phyloP scores from a whole-genome alignment of 2,888 invertebrate species.

The Eilema sororculum region DNA sequence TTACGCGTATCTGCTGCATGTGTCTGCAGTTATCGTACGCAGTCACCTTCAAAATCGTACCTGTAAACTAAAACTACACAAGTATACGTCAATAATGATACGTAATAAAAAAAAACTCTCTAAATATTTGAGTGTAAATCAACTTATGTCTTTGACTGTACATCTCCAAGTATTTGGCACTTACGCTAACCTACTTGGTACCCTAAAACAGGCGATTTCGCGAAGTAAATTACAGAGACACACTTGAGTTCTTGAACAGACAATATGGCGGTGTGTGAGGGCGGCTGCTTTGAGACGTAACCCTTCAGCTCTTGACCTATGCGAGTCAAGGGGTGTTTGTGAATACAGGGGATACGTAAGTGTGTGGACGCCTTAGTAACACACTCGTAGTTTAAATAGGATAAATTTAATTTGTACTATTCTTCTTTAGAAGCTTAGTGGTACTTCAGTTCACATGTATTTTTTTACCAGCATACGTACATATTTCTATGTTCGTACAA shows the following conservation, averaged over 20 bases:
- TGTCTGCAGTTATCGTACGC: too few species aligned
- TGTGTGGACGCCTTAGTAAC: neutral
- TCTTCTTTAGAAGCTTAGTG: constrained; percentile 5
- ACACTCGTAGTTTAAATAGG: neutral
- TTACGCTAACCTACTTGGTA: neutral
- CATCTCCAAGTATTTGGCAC: neutral
- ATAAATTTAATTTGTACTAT: neutral
- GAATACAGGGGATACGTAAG: neutral
- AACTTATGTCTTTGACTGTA: neutral
- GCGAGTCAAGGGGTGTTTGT: constrained; percentile 22
- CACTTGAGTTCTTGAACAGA: constrained; percentile 32
- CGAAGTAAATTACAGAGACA: constrained; percentile 35
- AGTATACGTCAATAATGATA: too few species aligned
- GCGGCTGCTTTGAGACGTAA: constrained; percentile 41
- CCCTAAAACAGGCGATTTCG: constrained; percentile 25
- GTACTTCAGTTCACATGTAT: too few species aligned
- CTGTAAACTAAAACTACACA: too few species aligned
- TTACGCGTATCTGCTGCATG: too few species aligned
- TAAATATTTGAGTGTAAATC: too few species aligned
- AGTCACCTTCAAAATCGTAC: too few species aligned
- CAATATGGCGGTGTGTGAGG: constrained; percentile 29
- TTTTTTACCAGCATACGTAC: too few species aligned
- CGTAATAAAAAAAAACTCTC: too few species aligned
- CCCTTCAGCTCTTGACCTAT: constrained; percentile 39
- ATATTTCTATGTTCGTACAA: too few species aligned